Evolutionary conservation across 2,888 invertebrate species (phyloP), one percentile per base, ranked within the genome.

Genomic region (Mamestra brassicae): DNA sequence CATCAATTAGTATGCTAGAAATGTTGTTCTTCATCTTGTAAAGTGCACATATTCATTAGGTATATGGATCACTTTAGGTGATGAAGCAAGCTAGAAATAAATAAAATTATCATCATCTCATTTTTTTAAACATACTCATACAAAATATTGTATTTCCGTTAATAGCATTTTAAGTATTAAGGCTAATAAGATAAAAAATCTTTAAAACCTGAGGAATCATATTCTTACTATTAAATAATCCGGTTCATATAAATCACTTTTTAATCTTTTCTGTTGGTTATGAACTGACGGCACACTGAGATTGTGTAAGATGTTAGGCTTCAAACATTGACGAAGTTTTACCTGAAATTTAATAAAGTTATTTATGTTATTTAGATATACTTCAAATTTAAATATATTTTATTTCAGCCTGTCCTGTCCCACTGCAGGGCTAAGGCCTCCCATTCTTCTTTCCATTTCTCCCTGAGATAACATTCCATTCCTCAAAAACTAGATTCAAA

Each of bases 171-270:
- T 34, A 17, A 6, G 3, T 42, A 26, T 26, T 26, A 26, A 26
- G 26, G 26, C 26, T 26, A 7, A 45, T 60, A 34, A 45, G 13
- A 17, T 54, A 10, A 36, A 13, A 13, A 26, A 72, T 34, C n/a
- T 11, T 42, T 34, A 15, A n/a, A 36, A 36, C 4, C 13, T 52
- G 4, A 45, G 26, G 2, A 62, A 45, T 45, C 10, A 4, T 3
- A 50, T 50, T 78, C 95, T 96, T 95, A 98, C 98, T 93, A 98
- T 97, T 78, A 98, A 97, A 92, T 98, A 98, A 92, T 98, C 97
- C 0, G 98, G 98, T 91, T 98, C 98, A 90, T 97, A 98, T 83
- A 97, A 87, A 89, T 96, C 95, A 87, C 91, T 94, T 88, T 94
- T 96, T 2, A 83, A 81, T 76, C 95, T 88, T 66, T 81, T 90